phyloP scores from a whole-genome alignment of 2,113 vertebrate genomes.

The Climacteris rufus region DNA sequence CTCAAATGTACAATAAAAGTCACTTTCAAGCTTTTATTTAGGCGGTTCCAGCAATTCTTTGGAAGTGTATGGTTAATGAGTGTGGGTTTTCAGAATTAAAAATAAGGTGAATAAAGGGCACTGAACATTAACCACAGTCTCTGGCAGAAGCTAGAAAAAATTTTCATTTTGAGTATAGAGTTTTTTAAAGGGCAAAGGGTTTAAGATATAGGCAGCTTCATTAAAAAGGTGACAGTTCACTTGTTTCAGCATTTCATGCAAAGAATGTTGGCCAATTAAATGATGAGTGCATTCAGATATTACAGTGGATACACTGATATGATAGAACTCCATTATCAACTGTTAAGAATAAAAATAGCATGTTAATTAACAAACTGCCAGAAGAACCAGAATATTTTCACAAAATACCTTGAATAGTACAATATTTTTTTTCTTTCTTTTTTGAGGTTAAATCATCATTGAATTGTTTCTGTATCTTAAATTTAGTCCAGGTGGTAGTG shows the following conservation, averaged over 20 bases:
- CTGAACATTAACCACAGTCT: slow-evolving; percentile 42
- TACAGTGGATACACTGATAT: not conserved
- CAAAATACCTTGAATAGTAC: not conserved
- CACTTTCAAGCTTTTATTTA: slow-evolving; percentile 38
- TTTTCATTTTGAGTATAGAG: slow-evolving; percentile 49
- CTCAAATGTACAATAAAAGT: slow-evolving; percentile 10
- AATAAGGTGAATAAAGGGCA: slow-evolving; percentile 49
- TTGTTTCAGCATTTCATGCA: slow-evolving; percentile 43
- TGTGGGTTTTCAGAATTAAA: slow-evolving; percentile 55
- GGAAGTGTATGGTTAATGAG: not conserved
- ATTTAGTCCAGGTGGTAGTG: not conserved
- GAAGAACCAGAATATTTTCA: not conserved
- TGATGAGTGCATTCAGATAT: slow-evolving; percentile 15
- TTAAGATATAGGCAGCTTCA: slow-evolving; percentile 48
- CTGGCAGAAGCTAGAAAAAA: slow-evolving; percentile 41
- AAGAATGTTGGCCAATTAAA: slow-evolving; percentile 33
- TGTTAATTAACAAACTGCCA: not conserved
- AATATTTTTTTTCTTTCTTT: not conserved
- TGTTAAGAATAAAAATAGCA: slow-evolving; percentile 12
- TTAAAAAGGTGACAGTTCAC: slow-evolving; percentile 55
- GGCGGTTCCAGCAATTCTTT: slow-evolving; percentile 26
- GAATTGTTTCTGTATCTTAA: not conserved
- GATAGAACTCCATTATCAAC: slow-evolving; percentile 4
- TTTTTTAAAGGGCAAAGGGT: slow-evolving; percentile 37
- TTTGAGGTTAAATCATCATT: not conserved